A percentile compares a stretch with the other conserved stretches of the same genome.
phyloP scores from a whole-genome alignment of 2,797 vertebrate species.

The Tangara arthus region DNA sequence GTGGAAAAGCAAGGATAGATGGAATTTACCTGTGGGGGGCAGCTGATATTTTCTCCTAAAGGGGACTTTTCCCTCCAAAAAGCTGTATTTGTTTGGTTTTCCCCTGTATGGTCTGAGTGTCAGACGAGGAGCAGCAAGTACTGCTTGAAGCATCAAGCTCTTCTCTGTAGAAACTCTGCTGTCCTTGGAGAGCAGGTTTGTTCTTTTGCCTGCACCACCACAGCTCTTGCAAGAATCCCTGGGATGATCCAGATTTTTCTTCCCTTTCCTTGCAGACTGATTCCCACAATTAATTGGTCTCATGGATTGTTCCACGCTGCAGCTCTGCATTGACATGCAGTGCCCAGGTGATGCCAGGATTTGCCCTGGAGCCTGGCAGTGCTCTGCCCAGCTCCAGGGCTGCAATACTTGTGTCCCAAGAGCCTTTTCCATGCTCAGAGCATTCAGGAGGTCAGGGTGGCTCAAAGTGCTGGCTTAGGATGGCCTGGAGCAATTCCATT shows the following conservation, averaged over 20 bases:
- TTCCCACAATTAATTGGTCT: neutral
- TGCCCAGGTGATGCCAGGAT: neutral
- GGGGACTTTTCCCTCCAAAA: neutral
- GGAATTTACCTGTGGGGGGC: neutral
- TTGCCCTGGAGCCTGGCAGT: neutral
- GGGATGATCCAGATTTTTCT: neutral
- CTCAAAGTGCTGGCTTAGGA: neutral
- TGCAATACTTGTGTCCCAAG: neutral
- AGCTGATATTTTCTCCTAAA: neutral
- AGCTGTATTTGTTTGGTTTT: neutral
- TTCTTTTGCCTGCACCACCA: neutral
- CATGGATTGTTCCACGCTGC: neutral
- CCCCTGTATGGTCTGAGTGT: neutral
- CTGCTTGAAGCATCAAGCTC: neutral
- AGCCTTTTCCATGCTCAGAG: neutral
- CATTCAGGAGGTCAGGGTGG: neutral
- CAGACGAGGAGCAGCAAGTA: neutral
- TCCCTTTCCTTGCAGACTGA: neutral
- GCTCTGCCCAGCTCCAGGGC: neutral
- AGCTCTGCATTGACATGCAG: rapidly evolving
- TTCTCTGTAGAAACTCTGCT: neutral
- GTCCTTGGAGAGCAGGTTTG: neutral
- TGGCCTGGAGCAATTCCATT: neutral
- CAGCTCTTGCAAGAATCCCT: neutral
- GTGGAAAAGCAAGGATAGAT: neutral